Base-by-base conservation (phyloP, 2,113 vertebrate species). In the Stercorarius parasiticus region DNA sequence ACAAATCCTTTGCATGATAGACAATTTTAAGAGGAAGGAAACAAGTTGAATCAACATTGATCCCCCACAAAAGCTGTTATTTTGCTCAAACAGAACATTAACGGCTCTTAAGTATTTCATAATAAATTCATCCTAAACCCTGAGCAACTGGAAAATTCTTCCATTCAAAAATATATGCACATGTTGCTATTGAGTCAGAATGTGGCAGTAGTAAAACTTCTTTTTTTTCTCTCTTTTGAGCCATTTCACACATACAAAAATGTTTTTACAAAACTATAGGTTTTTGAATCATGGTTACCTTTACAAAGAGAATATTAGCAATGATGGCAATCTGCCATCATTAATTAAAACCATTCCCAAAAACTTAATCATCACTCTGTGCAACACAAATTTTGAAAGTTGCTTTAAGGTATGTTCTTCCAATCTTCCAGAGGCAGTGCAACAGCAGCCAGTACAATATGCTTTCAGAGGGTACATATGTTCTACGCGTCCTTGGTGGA, bases 131-230 rank as follows among this genome's bases (percentile, higher is more conserved):
- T 42, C 13, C 40, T 69, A 61, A 94, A 82, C 40, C 78, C 17
- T 49, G 22, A 91, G 25, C 50, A 92, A 91, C 34, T 89, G 56
- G 70, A 92, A 95, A 67, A 95, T 40, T 59, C 76, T 80, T 89
- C 61, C 65, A 79, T 91, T 96, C 56, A 87, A 64, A 94, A 86
- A 84, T 36, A 74, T 5, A 56, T 10, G 22, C 29, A 88, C 14
- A 15, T 2, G 0, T 52, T 86, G 34, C 64, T 88, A 45, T 40
- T 67, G 42, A 84, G 61, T 69, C 76, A 88, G 52, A 95, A 89
- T 1, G 2, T 61, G 40, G 30, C 32, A 84, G 18, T 6, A 40
- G 26, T 55, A 74, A 67, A 92, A 38, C n/a, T n/a, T n/a, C n/a
- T n/a, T n/a, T n/a, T n/a, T 86, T 80, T 88, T 85, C 34, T 32